Percentiles rank a stretch among this genome's conserved stretches.
phyloP scores from a whole-genome alignment of 92 coral and sea anemone genomes.

The Zoanthus sansibaricus region DNA sequence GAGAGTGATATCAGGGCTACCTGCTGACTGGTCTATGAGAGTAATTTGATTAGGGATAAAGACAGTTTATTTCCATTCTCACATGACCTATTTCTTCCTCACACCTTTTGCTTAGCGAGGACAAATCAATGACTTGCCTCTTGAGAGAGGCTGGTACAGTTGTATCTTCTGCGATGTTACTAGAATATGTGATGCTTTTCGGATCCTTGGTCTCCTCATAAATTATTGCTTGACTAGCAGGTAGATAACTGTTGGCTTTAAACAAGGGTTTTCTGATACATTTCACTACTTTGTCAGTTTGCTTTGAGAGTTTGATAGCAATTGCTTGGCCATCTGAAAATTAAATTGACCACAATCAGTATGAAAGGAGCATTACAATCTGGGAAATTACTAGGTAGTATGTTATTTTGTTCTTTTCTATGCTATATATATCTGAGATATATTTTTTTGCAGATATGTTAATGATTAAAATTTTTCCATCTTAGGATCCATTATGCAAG shows the following conservation, averaged over 20 bases:
- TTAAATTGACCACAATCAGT: constrained; percentile 13
- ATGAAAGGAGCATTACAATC: background rate
- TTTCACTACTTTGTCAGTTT: constrained; percentile 30
- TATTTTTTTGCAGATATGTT: background rate
- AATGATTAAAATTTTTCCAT: background rate
- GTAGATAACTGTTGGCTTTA: constrained; percentile 41
- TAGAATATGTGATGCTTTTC: constrained; percentile 35
- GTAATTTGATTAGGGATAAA: constrained; percentile 46
- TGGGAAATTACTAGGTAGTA: background rate
- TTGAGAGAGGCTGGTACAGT: constrained; percentile 34
- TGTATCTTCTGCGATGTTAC: constrained; percentile 10
- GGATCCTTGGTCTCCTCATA: constrained; percentile 51
- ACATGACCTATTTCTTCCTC: constrained; percentile 40
- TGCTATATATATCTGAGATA: background rate
- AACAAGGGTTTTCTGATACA: constrained; percentile 38
- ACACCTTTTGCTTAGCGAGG: constrained; percentile 34
- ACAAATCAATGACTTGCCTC: constrained; percentile 47
- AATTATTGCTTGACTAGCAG: constrained; percentile 21
- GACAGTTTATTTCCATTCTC: constrained; percentile 40
- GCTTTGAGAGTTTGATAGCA: constrained; percentile 23
- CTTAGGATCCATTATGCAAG: background rate
- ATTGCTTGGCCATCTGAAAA: constrained; percentile 34
- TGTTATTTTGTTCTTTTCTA: background rate
- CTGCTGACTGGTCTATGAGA: constrained; percentile 22
- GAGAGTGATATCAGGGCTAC: constrained; percentile 27